Base-by-base conservation (phyloP, 1,140 invertebrate species). In the Drosophila arizonae region DNA sequence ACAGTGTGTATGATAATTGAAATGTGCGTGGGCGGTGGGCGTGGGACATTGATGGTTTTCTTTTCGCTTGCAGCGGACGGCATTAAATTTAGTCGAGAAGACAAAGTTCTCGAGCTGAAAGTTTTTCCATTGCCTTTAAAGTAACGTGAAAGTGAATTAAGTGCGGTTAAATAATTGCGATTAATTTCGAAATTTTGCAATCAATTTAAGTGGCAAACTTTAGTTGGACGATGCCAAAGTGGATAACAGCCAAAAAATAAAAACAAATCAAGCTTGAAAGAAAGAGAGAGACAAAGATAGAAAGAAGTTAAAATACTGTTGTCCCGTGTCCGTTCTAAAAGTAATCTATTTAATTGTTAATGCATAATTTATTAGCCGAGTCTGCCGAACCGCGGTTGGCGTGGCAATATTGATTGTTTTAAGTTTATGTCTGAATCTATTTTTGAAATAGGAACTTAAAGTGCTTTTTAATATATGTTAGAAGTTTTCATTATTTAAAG, bases 1-100 rank as follows among this genome's bases (percentile, higher is more conserved):
- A 28, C 33, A 3, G 30, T 63, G 70, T 64, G 46, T 61, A 75
- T 71, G 65, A 71, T 79, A 75, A 82, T 78, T 78, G 39, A 74
- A 78, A 81, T 56, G 64, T 30, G 55, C 43, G 9, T 46, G 56
- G 41, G 24, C 28, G 43, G 33, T 33, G 51, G 52, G n/a, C 26
- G 10, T 17, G 2, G 2, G 21, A 30, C 17, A 43, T 61, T 58
- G 41, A 52, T 60, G 56, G 17, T 43, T 26, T 39, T 63, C 30
- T 17, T 54, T n/a, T n/a, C 17, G 54, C 43, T 11, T 1, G 36
- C 36, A 39, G 10, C 30, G 13, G 13, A 26, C 10, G 15, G n/a
- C 24, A 24, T 50, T 58, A 58, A 58, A 30, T 41, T 67, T 21
- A 41, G 33, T 56, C 48, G 1, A 21, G 17, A 39, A 13, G 21